Evolutionary conservation across 2,113 vertebrate species (phyloP).

Genomic region (Poeciliopsis turrubarensis): DNA sequence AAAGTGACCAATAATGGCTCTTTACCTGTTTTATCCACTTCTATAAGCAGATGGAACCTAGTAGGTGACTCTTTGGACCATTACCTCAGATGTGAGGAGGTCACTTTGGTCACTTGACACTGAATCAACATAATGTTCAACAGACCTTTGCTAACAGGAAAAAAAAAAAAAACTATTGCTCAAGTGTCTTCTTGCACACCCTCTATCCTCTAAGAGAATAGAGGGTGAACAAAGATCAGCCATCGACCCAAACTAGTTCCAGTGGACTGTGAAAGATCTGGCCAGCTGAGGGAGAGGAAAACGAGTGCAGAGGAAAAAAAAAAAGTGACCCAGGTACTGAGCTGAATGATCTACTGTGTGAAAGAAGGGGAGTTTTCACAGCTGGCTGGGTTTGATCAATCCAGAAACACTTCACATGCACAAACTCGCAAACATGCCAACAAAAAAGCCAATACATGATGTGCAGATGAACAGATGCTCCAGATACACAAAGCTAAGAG

Average conservation of each 20-base stretch:
- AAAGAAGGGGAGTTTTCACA: constrained; percentile 46
- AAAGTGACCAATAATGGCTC: constrained; percentile 30
- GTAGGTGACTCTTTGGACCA: constrained; percentile 46
- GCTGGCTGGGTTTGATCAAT: constrained; percentile 36
- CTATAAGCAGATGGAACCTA: constrained; percentile 39
- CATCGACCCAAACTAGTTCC: constrained; percentile 36
- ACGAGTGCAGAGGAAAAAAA: constrained; percentile 27
- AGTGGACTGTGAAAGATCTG: constrained; percentile 26
- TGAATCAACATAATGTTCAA: constrained; percentile 32
- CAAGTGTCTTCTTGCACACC: constrained; percentile 13
- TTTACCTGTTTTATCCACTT: constrained; percentile 16
- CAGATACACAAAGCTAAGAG: neutral
- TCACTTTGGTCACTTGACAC: constrained; percentile 59
- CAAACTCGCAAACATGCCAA: constrained; percentile 9
- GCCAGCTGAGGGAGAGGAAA: neutral
- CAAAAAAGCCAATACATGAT: constrained; percentile 3
- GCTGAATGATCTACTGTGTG: constrained; percentile 52
- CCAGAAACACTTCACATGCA: constrained; percentile 45
- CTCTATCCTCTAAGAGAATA: constrained; percentile 27
- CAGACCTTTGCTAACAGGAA: constrained; percentile 22
- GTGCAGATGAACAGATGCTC: constrained; percentile 6
- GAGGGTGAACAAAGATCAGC: constrained; percentile 36
- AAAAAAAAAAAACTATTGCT: constrained; percentile 21
- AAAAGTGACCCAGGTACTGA: constrained; percentile 36
- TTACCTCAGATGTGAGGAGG: constrained; percentile 52